Percentiles rank a stretch among this genome's conserved stretches.
Evolutionary conservation across 2,797 vertebrate genomes (phyloP).

Genomic region (Silurus aristotelis): DNA sequence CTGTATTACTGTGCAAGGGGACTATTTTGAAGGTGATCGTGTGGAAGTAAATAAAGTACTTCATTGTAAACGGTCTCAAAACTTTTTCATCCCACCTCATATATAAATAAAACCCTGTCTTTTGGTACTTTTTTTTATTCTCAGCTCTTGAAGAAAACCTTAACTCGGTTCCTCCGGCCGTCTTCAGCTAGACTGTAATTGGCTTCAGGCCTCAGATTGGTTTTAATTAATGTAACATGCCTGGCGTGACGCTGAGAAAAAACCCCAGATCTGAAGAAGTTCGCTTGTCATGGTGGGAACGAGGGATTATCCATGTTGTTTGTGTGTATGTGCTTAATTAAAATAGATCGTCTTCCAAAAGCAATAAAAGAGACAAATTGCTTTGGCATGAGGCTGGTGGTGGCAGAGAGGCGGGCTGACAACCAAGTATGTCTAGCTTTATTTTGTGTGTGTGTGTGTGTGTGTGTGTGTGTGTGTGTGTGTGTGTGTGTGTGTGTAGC

Average conservation of each 20-base stretch:
- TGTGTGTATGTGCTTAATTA: conserved; percentile 75
- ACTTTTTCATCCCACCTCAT: too few species aligned
- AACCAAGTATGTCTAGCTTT: conserved; percentile 68
- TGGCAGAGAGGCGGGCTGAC: conserved; percentile 59
- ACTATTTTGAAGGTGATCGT: too few species aligned
- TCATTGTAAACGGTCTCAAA: too few species aligned
- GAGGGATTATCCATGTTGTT: conserved; percentile 74
- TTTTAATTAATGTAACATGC: conserved; percentile 61
- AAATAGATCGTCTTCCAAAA: conserved; percentile 74
- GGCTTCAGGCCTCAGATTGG: conserved; percentile 40
- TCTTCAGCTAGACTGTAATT: neutral
- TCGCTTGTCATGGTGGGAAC: conserved; percentile 69
- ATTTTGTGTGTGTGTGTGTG: conserved; percentile 47
- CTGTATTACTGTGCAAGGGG: too few species aligned
- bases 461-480: conserved; percentile 39
- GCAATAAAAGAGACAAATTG: conserved; percentile 75
- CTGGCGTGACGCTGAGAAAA: conserved; percentile 44
- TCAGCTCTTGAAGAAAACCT: neutral
- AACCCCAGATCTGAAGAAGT: conserved; percentile 67
- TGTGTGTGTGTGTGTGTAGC: conserved; percentile 26
- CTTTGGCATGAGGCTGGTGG: conserved; percentile 69
- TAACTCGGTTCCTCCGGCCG: neutral
- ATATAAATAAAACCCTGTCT: neutral
- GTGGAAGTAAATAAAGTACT: too few species aligned
- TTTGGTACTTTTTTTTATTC: neutral